These are phyloP conservation scores for Lagorchestes hirsutus DNA, from an alignment of 2,797 vertebrate species.

Conservation along the genomic window DNA sequence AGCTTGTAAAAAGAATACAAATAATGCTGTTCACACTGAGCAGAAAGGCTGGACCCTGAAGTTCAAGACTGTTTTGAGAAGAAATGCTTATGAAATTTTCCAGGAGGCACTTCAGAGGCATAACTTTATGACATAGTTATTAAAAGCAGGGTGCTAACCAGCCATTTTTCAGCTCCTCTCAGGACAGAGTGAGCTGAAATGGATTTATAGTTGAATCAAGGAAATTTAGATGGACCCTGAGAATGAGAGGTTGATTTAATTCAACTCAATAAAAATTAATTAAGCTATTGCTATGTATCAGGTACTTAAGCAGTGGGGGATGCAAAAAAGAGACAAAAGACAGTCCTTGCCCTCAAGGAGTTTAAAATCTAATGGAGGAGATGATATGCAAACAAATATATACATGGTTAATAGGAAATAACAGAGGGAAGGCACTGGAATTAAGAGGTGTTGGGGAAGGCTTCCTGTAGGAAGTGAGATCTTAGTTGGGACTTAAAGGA, in stretches of 20 bases:
- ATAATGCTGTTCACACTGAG: slow-evolving; percentile 45
- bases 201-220: neutral
- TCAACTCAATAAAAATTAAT: neutral
- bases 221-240: neutral
- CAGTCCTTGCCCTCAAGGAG: neutral
- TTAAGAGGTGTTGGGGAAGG: neutral
- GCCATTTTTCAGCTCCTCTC: slow-evolving; percentile 30
- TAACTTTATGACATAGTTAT: neutral
- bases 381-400: neutral
- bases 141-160: slow-evolving; percentile 3
- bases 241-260: neutral
- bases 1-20: slow-evolving; percentile 65
- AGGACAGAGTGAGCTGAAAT: neutral
- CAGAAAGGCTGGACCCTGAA: slow-evolving; percentile 41
- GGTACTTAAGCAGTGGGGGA: neutral
- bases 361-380: neutral
- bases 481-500: neutral
- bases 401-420: neutral
- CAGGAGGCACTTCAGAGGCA: slow-evolving; percentile 1
- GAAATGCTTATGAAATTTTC: neutral
- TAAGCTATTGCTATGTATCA: neutral
- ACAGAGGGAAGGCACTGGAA: neutral
- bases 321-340: neutral
- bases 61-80: slow-evolving; percentile 43
- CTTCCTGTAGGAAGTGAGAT: neutral